phyloP scores from a whole-genome alignment of 2,888 invertebrate species.

The Corbicula japonica region DNA sequence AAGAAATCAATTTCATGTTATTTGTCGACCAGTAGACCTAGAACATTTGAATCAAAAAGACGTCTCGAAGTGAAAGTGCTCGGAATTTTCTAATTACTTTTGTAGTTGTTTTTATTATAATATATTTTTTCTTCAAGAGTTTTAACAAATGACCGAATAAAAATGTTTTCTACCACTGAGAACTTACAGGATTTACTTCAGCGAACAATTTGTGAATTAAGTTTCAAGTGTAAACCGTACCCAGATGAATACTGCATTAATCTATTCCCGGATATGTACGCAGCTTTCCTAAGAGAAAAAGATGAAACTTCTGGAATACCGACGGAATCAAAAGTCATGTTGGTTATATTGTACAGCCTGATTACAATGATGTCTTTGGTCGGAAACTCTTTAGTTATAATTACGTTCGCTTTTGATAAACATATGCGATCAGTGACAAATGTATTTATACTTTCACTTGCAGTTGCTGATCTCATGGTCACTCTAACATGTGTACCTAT shows the following conservation, averaged over 20 bases:
- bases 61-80: no score
- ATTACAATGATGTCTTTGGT: slow-evolving; percentile 70
- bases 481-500: slow-evolving; percentile 73
- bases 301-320: slow-evolving; percentile 13
- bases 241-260: slow-evolving; percentile 23
- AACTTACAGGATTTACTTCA: slow-evolving; percentile 7
- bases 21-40: no score
- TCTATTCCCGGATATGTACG: slow-evolving; percentile 26
- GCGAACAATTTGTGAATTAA: slow-evolving; percentile 18
- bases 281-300: not conserved
- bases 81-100: no score
- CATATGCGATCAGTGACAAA: slow-evolving; percentile 77
- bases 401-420: slow-evolving; percentile 72
- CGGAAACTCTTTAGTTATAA: slow-evolving; percentile 75
- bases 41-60: no score
- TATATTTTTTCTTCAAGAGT: no score
- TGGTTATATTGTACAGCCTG: slow-evolving; percentile 68
- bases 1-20: no score
- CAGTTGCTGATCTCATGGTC: slow-evolving; percentile 74
- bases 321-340: slow-evolving; percentile 41
- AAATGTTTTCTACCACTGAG: slow-evolving; percentile 7
- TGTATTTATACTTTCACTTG: slow-evolving; percentile 76
- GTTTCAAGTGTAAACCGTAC: slow-evolving; percentile 18
- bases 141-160: not conserved
- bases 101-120: no score